These are phyloP conservation scores for Rafetus swinhoei DNA, from an alignment of 2,113 vertebrate genomes.

Conservation along the genomic window DNA sequence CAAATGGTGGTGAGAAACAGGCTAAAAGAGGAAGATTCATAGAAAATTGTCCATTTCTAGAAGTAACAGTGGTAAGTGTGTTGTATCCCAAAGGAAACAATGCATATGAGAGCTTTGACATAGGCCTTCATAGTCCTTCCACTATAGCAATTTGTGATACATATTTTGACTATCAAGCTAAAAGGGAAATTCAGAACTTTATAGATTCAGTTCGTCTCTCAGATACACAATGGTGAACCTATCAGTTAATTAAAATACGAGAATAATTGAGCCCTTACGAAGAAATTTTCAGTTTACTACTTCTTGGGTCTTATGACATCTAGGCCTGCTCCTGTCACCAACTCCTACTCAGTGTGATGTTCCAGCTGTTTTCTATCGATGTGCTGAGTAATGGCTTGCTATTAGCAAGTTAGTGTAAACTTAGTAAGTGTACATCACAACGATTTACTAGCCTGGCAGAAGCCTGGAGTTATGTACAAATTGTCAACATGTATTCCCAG, in stretches of 20 bases:
- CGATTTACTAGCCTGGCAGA: neutral
- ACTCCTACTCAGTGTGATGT: neutral
- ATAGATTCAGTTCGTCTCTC: neutral
- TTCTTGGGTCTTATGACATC: neutral
- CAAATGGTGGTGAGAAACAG: neutral
- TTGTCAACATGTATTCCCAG: too few species aligned
- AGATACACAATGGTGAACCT: neutral
- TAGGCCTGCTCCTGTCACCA: neutral
- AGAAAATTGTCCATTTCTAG: constrained; percentile 29
- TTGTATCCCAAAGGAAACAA: neutral
- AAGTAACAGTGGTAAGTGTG: neutral
- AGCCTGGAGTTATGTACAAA: neutral
- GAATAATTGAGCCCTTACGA: neutral
- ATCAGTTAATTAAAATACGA: neutral
- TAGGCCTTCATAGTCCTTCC: neutral
- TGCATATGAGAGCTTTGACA: neutral
- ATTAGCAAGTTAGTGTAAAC: neutral
- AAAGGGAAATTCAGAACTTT: neutral
- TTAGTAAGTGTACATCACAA: neutral
- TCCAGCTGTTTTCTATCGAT: neutral
- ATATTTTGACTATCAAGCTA: neutral
- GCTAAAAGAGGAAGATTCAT: constrained; percentile 31
- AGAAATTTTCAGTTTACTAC: neutral
- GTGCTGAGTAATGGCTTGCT: neutral
- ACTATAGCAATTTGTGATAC: neutral